Conservation (phyloP, 2,797 vertebrate genomes). For the Chaunax sp. region DNA sequence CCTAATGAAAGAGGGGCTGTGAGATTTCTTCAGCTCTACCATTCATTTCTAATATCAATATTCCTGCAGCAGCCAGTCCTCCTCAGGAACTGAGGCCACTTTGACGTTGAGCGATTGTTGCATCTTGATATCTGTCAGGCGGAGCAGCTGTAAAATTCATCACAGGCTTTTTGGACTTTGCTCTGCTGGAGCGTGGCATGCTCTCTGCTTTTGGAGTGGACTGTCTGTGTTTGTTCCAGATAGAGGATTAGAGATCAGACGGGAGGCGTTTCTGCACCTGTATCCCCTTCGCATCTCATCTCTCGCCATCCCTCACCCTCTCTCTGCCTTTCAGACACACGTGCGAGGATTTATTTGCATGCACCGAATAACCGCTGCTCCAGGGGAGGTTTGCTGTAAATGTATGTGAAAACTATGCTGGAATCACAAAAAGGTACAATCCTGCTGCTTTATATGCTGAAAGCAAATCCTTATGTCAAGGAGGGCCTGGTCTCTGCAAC, state of each 20-base stretch:
- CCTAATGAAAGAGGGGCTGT: too few species aligned
- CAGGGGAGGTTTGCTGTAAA: background rate
- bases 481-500: constrained; percentile 12
- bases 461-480: background rate
- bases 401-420: constrained; percentile 24
- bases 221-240: constrained; percentile 59
- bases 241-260: constrained; percentile 60
- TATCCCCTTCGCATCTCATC: constrained; percentile 64
- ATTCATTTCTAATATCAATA: background rate
- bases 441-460: background rate
- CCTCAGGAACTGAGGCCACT: background rate
- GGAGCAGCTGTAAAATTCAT: constrained; percentile 44
- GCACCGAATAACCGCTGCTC: constrained; percentile 19
- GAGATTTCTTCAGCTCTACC: too few species aligned
- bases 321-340: constrained; percentile 25
- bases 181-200: constrained; percentile 42
- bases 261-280: constrained; percentile 67
- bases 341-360: constrained; percentile 42
- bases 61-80: background rate
- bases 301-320: constrained; percentile 7
- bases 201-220: constrained; percentile 41
- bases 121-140: constrained; percentile 32
- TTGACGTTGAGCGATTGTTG: constrained; percentile 49
- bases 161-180: constrained; percentile 28
- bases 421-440: background rate